Base-by-base conservation (phyloP, 2,888 invertebrate genomes). In the Drymonia ruficornis region DNA sequence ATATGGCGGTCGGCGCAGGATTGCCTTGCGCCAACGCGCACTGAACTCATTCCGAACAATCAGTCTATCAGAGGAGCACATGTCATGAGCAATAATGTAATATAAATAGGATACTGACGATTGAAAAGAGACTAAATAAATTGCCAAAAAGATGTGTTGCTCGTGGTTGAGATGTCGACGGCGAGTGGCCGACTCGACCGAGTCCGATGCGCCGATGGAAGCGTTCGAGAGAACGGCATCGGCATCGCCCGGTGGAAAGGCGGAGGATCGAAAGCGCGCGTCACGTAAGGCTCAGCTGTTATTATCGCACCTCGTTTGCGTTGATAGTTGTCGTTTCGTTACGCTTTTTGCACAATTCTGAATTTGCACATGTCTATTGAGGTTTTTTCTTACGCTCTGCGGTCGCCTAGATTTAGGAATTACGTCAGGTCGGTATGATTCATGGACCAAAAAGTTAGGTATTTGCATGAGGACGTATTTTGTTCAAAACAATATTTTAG, bases 21-120 rank as follows among this genome's bases (percentile, higher is more conserved):
- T 88, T 76, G 81, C 86, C 87, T 89, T 89, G 90, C 87, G 88
- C 88, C 89, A 71, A 88, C 87, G 87, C 88, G 82, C 64, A 64
- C 56, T 70, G 73, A 75, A 68, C 79, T 83, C 88, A 89, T 87
- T 89, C 75, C 80, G 71, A 77, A 67, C 80, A 72, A 83, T 83
- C 71, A 81, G 78, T 83, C 84, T 82, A 81, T 72, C 74, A 72
- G 65, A 73, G 58, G 76, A 77, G 76, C 78, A 84, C 86, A 82
- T 79, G 76, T 80, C 74, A 66, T 72, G 36, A 46, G 28, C n/a
- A 23, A 51, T 45, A 49, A 49, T 59, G 55, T 63, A 45, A 49
- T 28, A 64, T 43, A 48, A 59, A 72, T 72, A 60, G 61, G 55
- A 53, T 18, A 46, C 38, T 54, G 59, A 13, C 57, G 54, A 68